phyloP scores from a whole-genome alignment of 2,888 invertebrate genomes.

The Noctua fimbriata region DNA sequence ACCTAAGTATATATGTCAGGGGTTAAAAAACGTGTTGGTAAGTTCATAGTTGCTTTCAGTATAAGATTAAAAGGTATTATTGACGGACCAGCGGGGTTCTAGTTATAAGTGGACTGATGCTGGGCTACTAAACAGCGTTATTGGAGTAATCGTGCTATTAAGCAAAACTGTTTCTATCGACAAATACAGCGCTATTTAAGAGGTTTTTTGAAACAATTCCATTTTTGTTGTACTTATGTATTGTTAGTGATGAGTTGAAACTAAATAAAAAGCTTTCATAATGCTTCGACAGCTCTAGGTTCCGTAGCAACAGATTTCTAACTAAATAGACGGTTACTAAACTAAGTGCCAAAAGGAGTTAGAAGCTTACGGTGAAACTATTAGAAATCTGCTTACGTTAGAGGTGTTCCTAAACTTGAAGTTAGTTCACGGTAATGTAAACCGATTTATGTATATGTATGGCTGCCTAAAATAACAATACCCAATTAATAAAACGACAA shows the following conservation, averaged over 20 bases:
- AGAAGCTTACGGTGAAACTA: neutral
- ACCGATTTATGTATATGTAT: neutral
- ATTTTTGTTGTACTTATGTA: neutral
- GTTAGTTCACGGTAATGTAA: neutral
- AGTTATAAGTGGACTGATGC: constrained; percentile 46
- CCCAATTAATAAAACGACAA: neutral
- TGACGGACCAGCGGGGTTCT: constrained; percentile 45
- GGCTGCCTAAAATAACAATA: neutral
- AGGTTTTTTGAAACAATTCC: neutral
- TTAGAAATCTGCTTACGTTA: neutral
- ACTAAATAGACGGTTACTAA: neutral
- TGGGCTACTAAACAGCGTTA: constrained; percentile 46
- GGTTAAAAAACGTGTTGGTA: constrained; percentile 3
- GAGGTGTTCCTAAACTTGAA: neutral
- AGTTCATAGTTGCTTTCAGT: neutral
- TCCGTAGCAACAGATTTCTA: neutral
- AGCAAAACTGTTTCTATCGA: constrained; percentile 17
- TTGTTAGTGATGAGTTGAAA: neutral
- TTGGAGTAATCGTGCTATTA: constrained; percentile 39
- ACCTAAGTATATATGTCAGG: neutral
- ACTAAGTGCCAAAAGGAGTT: neutral
- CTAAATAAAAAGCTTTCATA: neutral
- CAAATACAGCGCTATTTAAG: constrained; percentile 13
- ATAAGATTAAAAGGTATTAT: constrained; percentile 29
- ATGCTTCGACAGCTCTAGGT: neutral